Base-by-base conservation (phyloP, 2,113 vertebrate species). In the Apus apus region DNA sequence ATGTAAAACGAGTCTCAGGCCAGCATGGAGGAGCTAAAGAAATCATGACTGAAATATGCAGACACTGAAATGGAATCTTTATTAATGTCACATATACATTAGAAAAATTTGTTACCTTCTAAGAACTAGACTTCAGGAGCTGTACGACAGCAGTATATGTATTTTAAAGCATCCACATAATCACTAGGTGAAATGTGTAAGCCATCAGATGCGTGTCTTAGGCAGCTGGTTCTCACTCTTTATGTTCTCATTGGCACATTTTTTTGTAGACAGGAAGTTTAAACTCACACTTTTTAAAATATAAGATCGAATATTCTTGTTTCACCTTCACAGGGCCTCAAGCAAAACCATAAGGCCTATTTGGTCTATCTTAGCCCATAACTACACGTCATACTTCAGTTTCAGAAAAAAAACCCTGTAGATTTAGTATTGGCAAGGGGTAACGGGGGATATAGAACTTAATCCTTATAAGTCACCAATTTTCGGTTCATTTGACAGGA, bases 401-500 rank as follows among this genome's bases (percentile, higher is more conserved):
- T 81, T 70, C 26, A 77, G 16, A 8, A 71, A 40, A 71, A 60
- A 34, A 12, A 48, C 17, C 46, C 0, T 4, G 75, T 48, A 40
- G 8, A 11, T 85, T 92, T 68, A 82, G 58, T 87, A 58, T 17
- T 76, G 45, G 8, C 18, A 43, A 27, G 6, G 23, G 9, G 62
- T 54, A 66, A 89, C 72, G 7, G 4, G 2, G 2, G 15, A 57
- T 77, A 64, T 36, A 74, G 48, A 78, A 54, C 65, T 79, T 93
- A 91, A 87, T 90, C 62, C 26, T 51, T 62, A 70, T 0, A 0
- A 96, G 56, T 83, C 73, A 86, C 30, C 5, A 72, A 27, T 85
- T 95, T 93, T 81, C 85, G 74, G 54, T 45, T 85, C 51, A 73
- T 85, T 96, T 85, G 43, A 61, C 2, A 3, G 56, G 58, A 90